Base-by-base conservation (phyloP, 1,140 invertebrate species). In the Neodiprion lecontei region DNA sequence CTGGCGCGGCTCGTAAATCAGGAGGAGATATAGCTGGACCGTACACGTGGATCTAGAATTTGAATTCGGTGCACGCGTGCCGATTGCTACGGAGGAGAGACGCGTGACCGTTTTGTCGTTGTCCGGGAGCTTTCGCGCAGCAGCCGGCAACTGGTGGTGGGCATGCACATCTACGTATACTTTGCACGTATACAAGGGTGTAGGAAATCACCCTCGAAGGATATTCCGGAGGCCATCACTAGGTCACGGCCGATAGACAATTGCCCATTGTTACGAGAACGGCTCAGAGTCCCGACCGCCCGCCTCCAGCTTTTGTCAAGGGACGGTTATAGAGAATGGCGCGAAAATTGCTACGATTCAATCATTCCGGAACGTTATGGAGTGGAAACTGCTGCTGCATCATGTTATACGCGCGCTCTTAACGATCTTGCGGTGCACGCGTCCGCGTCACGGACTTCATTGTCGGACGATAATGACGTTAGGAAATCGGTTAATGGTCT, bases 91-190 rank as follows among this genome's bases (percentile, higher is more conserved):
- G 81, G 82, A 85, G 80, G 80, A 79, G 75, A 77, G 80, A 82
- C 83, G 81, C 84, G 83, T 86, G 84, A 86, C 81, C 82, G 80
- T 83, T 85, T 85, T 84, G 76, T 75, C 70, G n/a, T 4, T 61
- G 53, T 9, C n/a, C n/a, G 11, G 28, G 28, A 40, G 53, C 53
- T 61, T 9, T 61, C 73, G 47, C 28, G 47, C 76, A 72, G 61
- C 76, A 78, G 72, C 12, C 28, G 72, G 74, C 69, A 79, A 78
- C 77, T 72, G 72, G 70, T 72, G 72, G 70, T 50, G 23, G 76
- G 70, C 48, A 65, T 70, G 49, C n/a, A 72, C 66, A 4, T 40
- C 14, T 61, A 66, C 74, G 70, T 75, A 75, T 72, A 69, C 66
- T 40, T 17, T 61, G 9, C n/a, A 61, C 11, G 8, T 17, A 17